These are phyloP conservation scores for Premnoplex brunnescens DNA, from an alignment of 2,797 vertebrate species.

Conservation along the genomic window DNA sequence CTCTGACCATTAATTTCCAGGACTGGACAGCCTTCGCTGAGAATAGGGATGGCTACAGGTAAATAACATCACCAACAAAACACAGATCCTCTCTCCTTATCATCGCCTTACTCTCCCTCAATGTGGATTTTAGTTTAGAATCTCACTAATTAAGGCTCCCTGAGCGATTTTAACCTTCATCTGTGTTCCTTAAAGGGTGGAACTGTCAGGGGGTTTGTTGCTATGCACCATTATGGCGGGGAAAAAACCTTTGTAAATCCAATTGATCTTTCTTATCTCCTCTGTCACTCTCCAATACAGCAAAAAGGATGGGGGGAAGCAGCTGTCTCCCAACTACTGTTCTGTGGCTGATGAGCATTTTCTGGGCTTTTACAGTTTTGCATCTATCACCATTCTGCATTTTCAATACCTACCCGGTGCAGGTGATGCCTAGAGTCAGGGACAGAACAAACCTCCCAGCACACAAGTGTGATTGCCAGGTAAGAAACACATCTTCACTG, in stretches of 20 bases:
- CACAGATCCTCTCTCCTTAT: not conserved
- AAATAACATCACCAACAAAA: not conserved
- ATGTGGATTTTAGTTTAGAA: not conserved
- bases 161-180: slow-evolving; percentile 1
- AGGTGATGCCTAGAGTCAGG: not conserved
- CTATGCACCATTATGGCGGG: not conserved
- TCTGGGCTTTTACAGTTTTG: not conserved
- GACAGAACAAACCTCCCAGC: not conserved
- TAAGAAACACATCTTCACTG: not conserved
- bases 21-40: not conserved
- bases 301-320: not conserved
- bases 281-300: not conserved
- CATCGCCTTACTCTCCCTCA: not conserved
- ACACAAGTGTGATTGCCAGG: not conserved
- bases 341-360: not conserved
- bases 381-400: not conserved
- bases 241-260: not conserved
- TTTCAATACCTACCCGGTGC: not conserved
- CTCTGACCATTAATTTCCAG: not conserved
- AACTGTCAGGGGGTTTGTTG: not conserved
- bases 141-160: slow-evolving; percentile 13
- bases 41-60: not conserved
- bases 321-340: not conserved
- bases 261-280: not conserved
- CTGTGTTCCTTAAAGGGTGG: not conserved